phyloP scores from a whole-genome alignment of 2,888 invertebrate genomes.

The Anticlea derivata region DNA sequence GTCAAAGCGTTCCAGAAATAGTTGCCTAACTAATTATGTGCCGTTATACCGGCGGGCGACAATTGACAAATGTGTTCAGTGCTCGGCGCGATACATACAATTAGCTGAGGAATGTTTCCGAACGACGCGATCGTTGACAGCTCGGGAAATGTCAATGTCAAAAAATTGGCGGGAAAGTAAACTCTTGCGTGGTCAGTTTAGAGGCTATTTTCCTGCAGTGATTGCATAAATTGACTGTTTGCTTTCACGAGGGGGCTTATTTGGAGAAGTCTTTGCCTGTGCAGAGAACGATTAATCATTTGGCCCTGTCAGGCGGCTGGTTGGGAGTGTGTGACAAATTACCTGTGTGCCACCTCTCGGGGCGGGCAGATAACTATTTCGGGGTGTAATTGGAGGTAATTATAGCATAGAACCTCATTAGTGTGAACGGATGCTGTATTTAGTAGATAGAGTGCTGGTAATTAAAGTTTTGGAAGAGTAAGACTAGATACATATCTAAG shows the following conservation, averaged over 20 bases:
- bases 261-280: slow-evolving; percentile 74
- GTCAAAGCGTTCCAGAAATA: slow-evolving; percentile 81
- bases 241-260: slow-evolving; percentile 68
- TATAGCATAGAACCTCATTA: slow-evolving; percentile 37
- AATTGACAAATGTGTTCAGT: slow-evolving; percentile 81
- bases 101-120: slow-evolving; percentile 74
- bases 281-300: slow-evolving; percentile 74
- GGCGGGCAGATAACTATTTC: slow-evolving; percentile 53
- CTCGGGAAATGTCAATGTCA: slow-evolving; percentile 56
- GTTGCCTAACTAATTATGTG: slow-evolving; percentile 73
- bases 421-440: slow-evolving; percentile 30
- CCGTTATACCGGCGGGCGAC: slow-evolving; percentile 68
- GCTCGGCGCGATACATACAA: slow-evolving; percentile 74
- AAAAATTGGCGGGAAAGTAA: slow-evolving; percentile 64
- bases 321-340: slow-evolving; percentile 76
- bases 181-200: slow-evolving; percentile 58
- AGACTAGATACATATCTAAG: not conserved
- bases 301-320: slow-evolving; percentile 66
- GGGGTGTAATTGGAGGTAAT: slow-evolving; percentile 44
- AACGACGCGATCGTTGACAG: slow-evolving; percentile 64
- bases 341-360: slow-evolving; percentile 63
- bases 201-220: slow-evolving; percentile 63
- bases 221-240: slow-evolving; percentile 75
- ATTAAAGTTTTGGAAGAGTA: slow-evolving; percentile 5
- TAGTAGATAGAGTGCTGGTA: slow-evolving; percentile 14